Conservation (phyloP, 2,113 vertebrate species). For the Callocephalon fimbriatum region DNA sequence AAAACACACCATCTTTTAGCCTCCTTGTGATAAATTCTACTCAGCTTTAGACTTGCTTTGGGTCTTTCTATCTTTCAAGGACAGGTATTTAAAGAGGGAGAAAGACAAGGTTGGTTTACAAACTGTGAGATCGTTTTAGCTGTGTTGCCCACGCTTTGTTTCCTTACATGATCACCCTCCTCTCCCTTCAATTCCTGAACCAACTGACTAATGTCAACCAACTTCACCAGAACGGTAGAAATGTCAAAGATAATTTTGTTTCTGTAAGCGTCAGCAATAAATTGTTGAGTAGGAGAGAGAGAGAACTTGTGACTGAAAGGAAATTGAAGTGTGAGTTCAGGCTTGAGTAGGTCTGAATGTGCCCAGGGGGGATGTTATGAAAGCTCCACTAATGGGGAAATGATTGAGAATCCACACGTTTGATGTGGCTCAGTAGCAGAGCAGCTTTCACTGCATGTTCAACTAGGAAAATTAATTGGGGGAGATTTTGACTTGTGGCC, state of each 20-base stretch:
- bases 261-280: not conserved
- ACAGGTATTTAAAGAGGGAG: not conserved
- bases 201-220: not conserved
- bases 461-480: constrained; percentile 16
- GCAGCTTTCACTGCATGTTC: not conserved
- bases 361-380: constrained; percentile 32
- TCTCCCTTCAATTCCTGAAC: not conserved
- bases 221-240: not conserved
- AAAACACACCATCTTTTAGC: not conserved
- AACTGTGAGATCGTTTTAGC: not conserved
- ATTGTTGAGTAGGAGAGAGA: not conserved
- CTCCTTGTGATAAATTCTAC: not conserved
- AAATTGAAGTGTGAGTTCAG: constrained; percentile 32
- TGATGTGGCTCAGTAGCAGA: not conserved
- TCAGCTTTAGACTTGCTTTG: not conserved
- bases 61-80: not conserved
- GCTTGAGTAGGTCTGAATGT: not conserved
- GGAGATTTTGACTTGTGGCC: constrained; percentile 33
- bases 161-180: not conserved
- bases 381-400: constrained; percentile 32
- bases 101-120: not conserved
- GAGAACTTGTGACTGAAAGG: constrained; percentile 42
- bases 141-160: not conserved
- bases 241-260: constrained; percentile 22
- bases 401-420: constrained; percentile 49